Percentiles rank a stretch among this genome's conserved stretches.
Evolutionary conservation across 2,797 vertebrate genomes (phyloP).

Genomic region (Microcaecilia unicolor): DNA sequence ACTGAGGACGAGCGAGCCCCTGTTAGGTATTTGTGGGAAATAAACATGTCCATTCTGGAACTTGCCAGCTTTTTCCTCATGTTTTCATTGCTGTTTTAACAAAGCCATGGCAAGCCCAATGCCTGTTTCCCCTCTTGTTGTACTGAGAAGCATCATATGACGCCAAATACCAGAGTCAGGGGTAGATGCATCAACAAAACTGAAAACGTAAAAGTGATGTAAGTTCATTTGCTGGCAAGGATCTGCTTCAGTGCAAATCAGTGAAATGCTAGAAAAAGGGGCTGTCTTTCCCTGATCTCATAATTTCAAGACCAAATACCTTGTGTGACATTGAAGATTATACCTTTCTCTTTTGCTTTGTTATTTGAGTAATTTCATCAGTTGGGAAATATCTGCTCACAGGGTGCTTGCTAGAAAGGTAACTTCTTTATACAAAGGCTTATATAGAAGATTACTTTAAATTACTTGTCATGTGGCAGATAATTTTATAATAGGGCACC

Average conservation of each 20-base stretch:
- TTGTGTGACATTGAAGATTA: slow-evolving; percentile 16
- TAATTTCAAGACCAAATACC: slow-evolving; percentile 14
- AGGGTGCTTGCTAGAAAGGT: no score
- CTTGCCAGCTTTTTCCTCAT: slow-evolving; percentile 28
- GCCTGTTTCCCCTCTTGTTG: slow-evolving; percentile 7
- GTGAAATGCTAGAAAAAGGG: neutral
- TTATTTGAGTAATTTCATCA: slow-evolving; percentile 36
- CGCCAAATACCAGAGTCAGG: slow-evolving; percentile 34
- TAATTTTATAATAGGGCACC: no score
- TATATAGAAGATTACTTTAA: neutral
- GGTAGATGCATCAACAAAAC: no score
- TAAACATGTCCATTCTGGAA: neutral
- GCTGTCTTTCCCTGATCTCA: slow-evolving; percentile 13
- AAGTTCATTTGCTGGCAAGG: slow-evolving; percentile 11
- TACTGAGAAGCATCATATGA: slow-evolving; percentile 27
- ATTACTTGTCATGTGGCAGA: no score
- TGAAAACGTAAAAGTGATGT: no score
- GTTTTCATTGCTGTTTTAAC: slow-evolving; percentile 31
- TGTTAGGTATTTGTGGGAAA: neutral
- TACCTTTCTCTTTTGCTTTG: no score
- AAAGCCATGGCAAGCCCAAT: slow-evolving; percentile 13
- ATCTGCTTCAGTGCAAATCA: slow-evolving; percentile 27
- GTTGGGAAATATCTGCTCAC: slow-evolving; percentile 13
- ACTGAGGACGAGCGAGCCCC: neutral
- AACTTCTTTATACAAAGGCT: neutral